Percentiles rank a stretch among this genome's conserved stretches.
phyloP scores from a whole-genome alignment of 1,140 invertebrate genomes.

The Neelides sp. region DNA sequence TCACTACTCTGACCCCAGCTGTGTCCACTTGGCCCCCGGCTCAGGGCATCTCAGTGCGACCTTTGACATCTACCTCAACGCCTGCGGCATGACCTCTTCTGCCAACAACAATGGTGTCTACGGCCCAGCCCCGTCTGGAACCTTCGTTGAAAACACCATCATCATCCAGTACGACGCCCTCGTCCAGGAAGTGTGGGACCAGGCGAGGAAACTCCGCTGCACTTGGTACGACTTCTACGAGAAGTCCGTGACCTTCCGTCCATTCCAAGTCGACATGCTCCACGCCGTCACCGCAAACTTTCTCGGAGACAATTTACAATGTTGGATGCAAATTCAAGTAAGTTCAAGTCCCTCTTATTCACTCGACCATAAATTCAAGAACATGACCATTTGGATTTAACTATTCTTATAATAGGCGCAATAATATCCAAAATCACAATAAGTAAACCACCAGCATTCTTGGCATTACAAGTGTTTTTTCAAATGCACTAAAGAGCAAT shows the following conservation, averaged over 20 bases:
- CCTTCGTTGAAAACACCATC: constrained; percentile 87
- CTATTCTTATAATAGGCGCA: too few species aligned
- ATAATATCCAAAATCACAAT: too few species aligned
- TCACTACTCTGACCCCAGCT: constrained; percentile 72
- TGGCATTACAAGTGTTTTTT: too few species aligned
- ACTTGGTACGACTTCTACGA: constrained; percentile 94
- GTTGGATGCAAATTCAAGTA: constrained; percentile 87
- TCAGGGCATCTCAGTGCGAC: constrained; percentile 77
- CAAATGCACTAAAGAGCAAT: too few species aligned
- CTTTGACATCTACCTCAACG: constrained; percentile 81
- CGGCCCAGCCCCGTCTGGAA: constrained; percentile 71
- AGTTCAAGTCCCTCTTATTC: not conserved
- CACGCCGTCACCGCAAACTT: constrained; percentile 88
- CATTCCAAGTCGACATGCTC: constrained; percentile 80
- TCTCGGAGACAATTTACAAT: constrained; percentile 83
- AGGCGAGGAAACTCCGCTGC: constrained; percentile 66
- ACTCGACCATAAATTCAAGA: not conserved
- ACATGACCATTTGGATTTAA: not conserved
- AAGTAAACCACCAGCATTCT: too few species aligned
- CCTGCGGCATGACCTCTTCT: constrained; percentile 78
- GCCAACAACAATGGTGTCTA: constrained; percentile 55
- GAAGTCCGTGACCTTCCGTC: constrained; percentile 82
- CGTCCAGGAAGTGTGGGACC: constrained; percentile 60
- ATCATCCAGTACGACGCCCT: constrained; percentile 90
- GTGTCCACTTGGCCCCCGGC: constrained; percentile 77